A percentile compares a stretch with the other conserved stretches of the same genome.
phyloP scores from a whole-genome alignment of 2,113 vertebrate genomes.

The Notothenia coriiceps region DNA sequence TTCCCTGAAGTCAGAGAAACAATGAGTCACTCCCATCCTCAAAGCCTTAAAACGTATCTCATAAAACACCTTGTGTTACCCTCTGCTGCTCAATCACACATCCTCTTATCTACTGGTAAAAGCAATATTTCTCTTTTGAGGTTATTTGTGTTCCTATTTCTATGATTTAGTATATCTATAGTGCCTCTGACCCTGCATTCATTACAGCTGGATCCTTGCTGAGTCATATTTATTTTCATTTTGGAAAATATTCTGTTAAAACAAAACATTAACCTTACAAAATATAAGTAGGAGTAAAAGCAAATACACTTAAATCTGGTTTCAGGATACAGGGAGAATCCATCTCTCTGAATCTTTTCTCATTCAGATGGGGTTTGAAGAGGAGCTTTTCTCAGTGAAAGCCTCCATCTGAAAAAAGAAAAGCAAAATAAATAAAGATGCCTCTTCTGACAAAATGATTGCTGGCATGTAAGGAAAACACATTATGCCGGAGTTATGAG shows the following conservation, averaged over 20 bases:
- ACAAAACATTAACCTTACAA: background rate
- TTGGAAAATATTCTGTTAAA: background rate
- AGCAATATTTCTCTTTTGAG: constrained; percentile 16
- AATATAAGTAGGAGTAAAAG: background rate
- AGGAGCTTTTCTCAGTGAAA: constrained; percentile 1
- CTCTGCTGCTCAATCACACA: background rate
- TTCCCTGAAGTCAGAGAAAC: constrained; percentile 1
- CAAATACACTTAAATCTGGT: background rate
- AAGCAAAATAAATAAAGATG: constrained; percentile 7
- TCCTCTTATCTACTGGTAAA: constrained; percentile 28
- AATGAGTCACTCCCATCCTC: constrained; percentile 37
- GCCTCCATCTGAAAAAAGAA: constrained; percentile 7
- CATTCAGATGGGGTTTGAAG: constrained; percentile 5
- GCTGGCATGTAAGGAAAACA: constrained; percentile 23
- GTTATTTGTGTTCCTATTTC: constrained; percentile 31
- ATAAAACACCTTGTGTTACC: constrained; percentile 27
- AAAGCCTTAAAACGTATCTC: constrained; percentile 39
- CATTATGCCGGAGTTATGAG: constrained; percentile 20
- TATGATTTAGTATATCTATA: background rate
- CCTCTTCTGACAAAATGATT: constrained; percentile 33
- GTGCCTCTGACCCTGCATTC: constrained; percentile 24
- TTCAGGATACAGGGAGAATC: background rate
- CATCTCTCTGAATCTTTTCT: background rate
- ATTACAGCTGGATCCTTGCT: background rate
- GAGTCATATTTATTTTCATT: background rate